These are phyloP conservation scores for Pardalotus punctatus DNA, from an alignment of 2,113 vertebrate genomes.

Conservation along the genomic window DNA sequence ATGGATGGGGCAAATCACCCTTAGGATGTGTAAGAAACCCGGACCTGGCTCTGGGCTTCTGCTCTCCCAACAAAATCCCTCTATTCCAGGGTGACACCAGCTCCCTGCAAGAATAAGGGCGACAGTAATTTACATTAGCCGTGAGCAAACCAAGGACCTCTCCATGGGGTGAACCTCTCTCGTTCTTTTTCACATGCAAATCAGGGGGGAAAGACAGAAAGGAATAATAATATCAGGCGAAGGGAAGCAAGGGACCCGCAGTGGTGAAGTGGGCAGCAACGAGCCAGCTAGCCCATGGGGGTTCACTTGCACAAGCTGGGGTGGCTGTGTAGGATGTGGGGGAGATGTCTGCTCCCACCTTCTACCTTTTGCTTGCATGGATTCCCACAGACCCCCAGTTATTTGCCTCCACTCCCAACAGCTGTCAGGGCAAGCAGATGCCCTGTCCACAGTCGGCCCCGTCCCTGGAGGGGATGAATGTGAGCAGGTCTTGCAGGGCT, in stretches of 20 bases:
- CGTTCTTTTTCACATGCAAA: not conserved
- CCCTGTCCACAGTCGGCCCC: not conserved
- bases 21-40: not conserved
- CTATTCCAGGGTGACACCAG: not conserved
- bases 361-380: not conserved
- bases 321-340: not conserved
- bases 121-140: not conserved
- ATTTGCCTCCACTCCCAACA: not conserved
- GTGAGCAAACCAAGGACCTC: not conserved
- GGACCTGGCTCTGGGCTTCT: not conserved
- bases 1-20: accelerated
- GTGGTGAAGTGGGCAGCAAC: not conserved
- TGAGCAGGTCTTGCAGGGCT: not conserved
- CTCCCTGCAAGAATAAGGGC: not conserved
- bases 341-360: not conserved
- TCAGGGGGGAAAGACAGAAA: not conserved
- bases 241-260: not conserved
- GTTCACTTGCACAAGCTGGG: not conserved
- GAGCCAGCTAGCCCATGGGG: not conserved
- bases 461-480: not conserved
- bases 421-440: not conserved
- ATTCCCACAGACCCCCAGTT: not conserved
- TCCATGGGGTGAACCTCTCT: not conserved
- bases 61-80: not conserved
- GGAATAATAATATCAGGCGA: not conserved